phyloP scores from a whole-genome alignment of 2,888 invertebrate species.

The Ophion ellenae region DNA sequence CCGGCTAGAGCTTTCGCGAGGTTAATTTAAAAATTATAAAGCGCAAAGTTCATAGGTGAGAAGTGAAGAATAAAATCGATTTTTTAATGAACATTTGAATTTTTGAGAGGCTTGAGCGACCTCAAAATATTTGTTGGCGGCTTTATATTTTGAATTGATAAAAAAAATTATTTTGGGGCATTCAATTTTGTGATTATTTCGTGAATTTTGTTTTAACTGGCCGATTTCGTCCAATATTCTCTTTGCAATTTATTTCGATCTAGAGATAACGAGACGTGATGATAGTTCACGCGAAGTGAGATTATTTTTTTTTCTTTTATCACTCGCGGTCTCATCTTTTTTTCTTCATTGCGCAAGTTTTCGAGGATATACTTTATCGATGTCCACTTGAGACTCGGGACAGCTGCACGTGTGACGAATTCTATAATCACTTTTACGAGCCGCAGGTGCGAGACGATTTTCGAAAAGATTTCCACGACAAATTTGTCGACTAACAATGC shows the following conservation, averaged over 20 bases:
- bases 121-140: too few species aligned
- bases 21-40: too few species aligned
- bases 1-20: too few species aligned
- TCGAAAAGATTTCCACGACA: background rate
- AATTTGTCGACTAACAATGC: background rate
- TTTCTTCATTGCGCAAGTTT: background rate
- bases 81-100: too few species aligned
- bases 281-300: background rate
- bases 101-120: too few species aligned
- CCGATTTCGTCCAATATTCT: background rate
- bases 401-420: slow-evolving; percentile 5
- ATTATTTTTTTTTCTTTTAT: background rate
- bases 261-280: background rate
- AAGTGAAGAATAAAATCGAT: too few species aligned
- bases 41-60: too few species aligned
- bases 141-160: too few species aligned
- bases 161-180: too few species aligned
- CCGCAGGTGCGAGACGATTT: background rate
- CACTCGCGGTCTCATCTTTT: background rate
- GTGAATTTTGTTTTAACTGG: too few species aligned
- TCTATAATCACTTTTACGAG: background rate
- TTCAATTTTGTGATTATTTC: too few species aligned
- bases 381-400: slow-evolving; percentile 17
- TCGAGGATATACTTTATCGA: slow-evolving; percentile 23
- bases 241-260: background rate